Evolutionary conservation across 2,888 invertebrate genomes (phyloP), one percentile per base, ranked within the genome.

Genomic region (Spialia ferax): DNA sequence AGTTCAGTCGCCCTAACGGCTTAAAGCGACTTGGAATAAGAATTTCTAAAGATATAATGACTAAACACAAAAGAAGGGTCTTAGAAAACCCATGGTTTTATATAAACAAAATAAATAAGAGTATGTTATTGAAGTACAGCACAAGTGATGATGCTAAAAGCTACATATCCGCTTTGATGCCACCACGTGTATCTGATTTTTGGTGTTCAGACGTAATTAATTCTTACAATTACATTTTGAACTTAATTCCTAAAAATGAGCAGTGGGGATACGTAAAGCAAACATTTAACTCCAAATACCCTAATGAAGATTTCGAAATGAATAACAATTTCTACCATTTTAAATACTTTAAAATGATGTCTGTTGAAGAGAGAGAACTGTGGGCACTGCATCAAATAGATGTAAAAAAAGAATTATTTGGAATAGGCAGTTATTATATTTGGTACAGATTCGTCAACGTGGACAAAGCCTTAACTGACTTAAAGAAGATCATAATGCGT

Each of bases 371-470:
- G 59, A 78, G 69, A 70, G 84, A 88, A 75, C 45, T 63, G 50
- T 88, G 88, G 88, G 87, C 88, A 18, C 70, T 86, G 20, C 68
- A 71, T 20, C 80, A 88, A 32, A 69, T 88, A 60, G 75, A 79
- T 32, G 77, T 73, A 62, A 74, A 75, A 55, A 72, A 74, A 42
- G 86, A 86, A 62, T 65, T 83, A 35, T 69, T 83, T 15, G 84
- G 83, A 4, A 67, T 42, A 26, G 80, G 79, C 13, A 74, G 74
- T 35, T 79, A 84, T 71, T 88, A 78, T 67, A 54, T 71, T 5
- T 88, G 84, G 86, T 89, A 84, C 60, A 72, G 79, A 70, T 88
- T 82, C 75, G 74, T 88, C 0, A 80, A 69, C n/a, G 88, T 82
- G 63, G 77, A 81, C 18, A 78, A 75, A 56, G 80, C 88, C 35